phyloP scores from a whole-genome alignment of 2,888 invertebrate genomes.

The Volucella bombylans region DNA sequence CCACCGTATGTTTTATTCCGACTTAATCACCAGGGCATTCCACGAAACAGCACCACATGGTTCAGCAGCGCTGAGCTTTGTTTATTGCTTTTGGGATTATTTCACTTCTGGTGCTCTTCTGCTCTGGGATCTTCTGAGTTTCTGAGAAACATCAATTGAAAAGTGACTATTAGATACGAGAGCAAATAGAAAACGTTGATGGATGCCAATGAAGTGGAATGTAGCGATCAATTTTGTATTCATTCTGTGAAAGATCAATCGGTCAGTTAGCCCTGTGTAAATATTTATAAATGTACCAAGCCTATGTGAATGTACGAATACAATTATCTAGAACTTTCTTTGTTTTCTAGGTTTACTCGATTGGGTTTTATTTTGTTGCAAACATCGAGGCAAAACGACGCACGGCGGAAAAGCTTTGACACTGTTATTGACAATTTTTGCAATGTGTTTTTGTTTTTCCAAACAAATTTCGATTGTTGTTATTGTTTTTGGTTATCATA shows the following conservation, averaged over 20 bases:
- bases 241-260: slow-evolving; percentile 7
- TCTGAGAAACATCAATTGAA: background rate
- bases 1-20: too few species aligned
- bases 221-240: slow-evolving; percentile 53
- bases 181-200: slow-evolving; percentile 11
- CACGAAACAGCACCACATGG: background rate
- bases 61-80: slow-evolving; percentile 18
- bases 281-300: slow-evolving; percentile 4
- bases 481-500: slow-evolving; percentile 16
- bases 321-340: too few species aligned
- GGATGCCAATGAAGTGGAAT: slow-evolving; percentile 35
- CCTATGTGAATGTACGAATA: too few species aligned
- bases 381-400: too few species aligned
- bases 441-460: background rate
- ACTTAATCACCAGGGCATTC: background rate
- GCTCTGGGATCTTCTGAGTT: slow-evolving; percentile 3
- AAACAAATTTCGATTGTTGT: slow-evolving; percentile 21
- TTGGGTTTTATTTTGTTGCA: too few species aligned
- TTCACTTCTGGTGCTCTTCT: background rate
- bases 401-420: background rate
- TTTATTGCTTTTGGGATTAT: slow-evolving; percentile 27
- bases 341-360: too few species aligned
- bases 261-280: background rate
- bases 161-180: background rate
- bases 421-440: background rate